Evolutionary conservation across 2,797 vertebrate species (phyloP), one percentile per base, ranked within the genome.

Genomic region (Danio jaintianensis): DNA sequence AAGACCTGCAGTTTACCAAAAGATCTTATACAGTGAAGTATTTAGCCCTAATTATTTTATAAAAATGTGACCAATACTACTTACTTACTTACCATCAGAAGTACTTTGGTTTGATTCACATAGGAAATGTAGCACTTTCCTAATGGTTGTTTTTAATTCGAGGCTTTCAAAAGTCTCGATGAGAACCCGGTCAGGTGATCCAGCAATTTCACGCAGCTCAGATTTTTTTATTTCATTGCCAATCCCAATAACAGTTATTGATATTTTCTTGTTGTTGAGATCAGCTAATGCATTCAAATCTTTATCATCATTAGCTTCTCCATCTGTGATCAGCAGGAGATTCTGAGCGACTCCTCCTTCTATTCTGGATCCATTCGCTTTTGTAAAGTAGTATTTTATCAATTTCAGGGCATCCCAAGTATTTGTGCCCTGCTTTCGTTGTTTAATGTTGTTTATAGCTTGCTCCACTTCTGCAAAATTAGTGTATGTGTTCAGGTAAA

Each of bases 261-360:
- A 82, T 1, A 96, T 86, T 0, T 91, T 85, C 75, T 91, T 64
- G 0, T 2, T 83, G 78, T 86, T 88, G 40, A 96, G 89, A 10
- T 15, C 38, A 0, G 78, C 53, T 0, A 94, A 93, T 0, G 91
- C 90, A 43, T 29, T 15, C 0, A 86, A 67, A 11, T 84, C 83
- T 38, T 95, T 94, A 0, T 76, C 22, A 13, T 96, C 95, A 0
- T 88, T 59, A 0, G 95, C 93, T 0, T 89, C 72, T 0, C 95
- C 94, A 1, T 96, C 95, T 0, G 96, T 96, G 87, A 97, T 93
- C 78, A 97, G 87, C 48, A 96, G 79, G 78, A 96, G 90, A 76
- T 93, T 94, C 82, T 96, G 95, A 2, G 90, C 87, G 10, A 95
- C 77, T 5, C 38, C 43, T 0, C 68, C 66, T 2, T 85, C 87